Evolutionary conservation across 1,140 invertebrate species (phyloP).

Genomic region (Rhagoletis zephyria): DNA sequence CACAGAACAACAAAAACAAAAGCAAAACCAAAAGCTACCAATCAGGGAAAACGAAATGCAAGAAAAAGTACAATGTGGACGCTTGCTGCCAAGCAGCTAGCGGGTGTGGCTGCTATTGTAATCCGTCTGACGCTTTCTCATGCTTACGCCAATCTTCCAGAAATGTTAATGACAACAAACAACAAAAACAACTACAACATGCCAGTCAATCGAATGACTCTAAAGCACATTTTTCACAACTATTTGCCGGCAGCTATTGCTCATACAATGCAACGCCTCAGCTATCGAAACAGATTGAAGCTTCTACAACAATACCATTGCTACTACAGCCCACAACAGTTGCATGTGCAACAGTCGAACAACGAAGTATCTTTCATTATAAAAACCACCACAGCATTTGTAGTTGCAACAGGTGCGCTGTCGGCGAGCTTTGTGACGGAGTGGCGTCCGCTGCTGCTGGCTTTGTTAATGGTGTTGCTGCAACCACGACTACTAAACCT

Average conservation of each 20-base stretch:
- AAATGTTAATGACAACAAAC: constrained; percentile 22
- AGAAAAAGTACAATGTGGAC: not conserved
- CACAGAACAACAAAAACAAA: not conserved
- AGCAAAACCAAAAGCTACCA: constrained; percentile 45
- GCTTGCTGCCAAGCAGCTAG: not conserved
- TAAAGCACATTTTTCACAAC: not conserved
- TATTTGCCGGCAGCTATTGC: not conserved
- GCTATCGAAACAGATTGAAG: not conserved
- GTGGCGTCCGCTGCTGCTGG: constrained; percentile 48
- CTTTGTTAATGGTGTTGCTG: not conserved
- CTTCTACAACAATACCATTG: constrained; percentile 11
- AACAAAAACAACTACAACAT: constrained; percentile 6
- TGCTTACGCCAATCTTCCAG: constrained; percentile 3
- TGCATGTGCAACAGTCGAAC: constrained; percentile 36
- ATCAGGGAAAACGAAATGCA: constrained; percentile 30
- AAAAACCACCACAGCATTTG: not conserved
- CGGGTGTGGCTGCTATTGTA: not conserved
- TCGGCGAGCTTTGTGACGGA: not conserved
- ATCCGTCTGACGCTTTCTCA: not conserved
- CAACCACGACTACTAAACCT: not conserved
- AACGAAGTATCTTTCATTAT: constrained; percentile 52
- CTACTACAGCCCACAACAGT: constrained; percentile 12
- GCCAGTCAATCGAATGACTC: not conserved
- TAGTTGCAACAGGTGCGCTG: not conserved
- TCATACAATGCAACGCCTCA: not conserved